Percentiles rank a stretch among this genome's conserved stretches.
These are phyloP conservation scores for Cremastinae sp. DNA, from an alignment of 2,888 invertebrate genomes.

Conservation along the genomic window DNA sequence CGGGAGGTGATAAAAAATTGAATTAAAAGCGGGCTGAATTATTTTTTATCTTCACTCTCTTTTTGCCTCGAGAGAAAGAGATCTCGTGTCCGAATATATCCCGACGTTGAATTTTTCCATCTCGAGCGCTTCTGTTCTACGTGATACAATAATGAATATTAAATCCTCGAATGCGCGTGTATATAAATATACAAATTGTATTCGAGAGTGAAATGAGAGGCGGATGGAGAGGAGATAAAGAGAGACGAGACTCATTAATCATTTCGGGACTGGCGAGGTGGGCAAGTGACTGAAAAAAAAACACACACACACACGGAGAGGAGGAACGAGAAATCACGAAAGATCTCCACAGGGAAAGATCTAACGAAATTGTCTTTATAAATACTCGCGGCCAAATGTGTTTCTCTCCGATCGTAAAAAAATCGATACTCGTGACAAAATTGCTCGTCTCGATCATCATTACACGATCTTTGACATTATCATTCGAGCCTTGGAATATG, in stretches of 20 bases:
- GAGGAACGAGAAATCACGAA: background rate
- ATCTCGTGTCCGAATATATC: conserved; percentile 17
- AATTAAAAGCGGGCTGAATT: background rate
- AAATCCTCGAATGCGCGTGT: background rate
- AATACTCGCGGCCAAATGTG: background rate
- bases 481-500: background rate
- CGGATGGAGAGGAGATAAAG: background rate
- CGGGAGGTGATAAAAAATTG: background rate
- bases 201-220: conserved; percentile 15
- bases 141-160: conserved; percentile 39
- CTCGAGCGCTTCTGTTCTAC: conserved; percentile 40
- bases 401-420: too few relatives aligned
- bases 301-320: background rate
- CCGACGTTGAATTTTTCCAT: conserved; percentile 11
- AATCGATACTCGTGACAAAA: conserved; percentile 44
- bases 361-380: conserved; percentile 23
- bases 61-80: background rate
- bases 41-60: background rate
- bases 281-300: background rate
- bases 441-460: conserved; percentile 41
- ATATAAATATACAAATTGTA: conserved; percentile 24
- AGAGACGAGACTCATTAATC: conserved; percentile 42
- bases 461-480: conserved; percentile 20
- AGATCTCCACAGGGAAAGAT: conserved; percentile 8
- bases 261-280: conserved; percentile 23